A percentile compares a stretch with the other conserved stretches of the same genome.
These are phyloP conservation scores for Notechis scutatus DNA, from an alignment of 2,113 vertebrate species.

Conservation along the genomic window DNA sequence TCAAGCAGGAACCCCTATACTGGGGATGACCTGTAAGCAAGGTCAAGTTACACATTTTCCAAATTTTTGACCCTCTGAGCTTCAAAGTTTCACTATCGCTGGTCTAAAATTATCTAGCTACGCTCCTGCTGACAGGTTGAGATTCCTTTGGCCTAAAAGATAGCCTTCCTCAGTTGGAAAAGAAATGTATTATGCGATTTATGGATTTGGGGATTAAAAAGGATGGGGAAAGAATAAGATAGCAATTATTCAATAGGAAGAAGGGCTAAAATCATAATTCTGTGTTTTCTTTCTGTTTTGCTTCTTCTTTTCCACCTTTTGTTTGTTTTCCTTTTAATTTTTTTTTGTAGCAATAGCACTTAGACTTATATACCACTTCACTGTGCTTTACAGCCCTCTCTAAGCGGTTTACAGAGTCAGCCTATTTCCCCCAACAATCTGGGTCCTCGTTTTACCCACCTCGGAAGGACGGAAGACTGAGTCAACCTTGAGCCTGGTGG, in stretches of 20 bases:
- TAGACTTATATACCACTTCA: no score
- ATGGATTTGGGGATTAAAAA: background rate
- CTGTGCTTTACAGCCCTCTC: no score
- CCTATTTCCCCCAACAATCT: no score
- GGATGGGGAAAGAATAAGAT: background rate
- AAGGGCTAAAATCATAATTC: background rate
- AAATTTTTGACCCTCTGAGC: background rate
- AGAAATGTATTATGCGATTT: background rate
- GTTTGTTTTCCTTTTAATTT: background rate
- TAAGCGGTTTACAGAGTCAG: no score
- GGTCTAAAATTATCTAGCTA: background rate
- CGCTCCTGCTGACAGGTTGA: background rate
- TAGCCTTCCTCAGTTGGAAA: background rate
- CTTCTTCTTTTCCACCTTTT: background rate
- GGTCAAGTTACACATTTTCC: background rate
- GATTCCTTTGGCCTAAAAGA: background rate
- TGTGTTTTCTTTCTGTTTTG: background rate
- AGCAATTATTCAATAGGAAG: background rate
- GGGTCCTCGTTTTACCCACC: no score
- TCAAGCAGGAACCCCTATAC: background rate
- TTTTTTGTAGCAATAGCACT: no score
- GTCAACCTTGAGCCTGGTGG: no score
- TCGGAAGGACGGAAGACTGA: no score
- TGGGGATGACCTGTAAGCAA: background rate
- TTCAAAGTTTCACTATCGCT: background rate